Conservation (phyloP, 2,113 vertebrate genomes). For the Vulpes lagopus region DNA sequence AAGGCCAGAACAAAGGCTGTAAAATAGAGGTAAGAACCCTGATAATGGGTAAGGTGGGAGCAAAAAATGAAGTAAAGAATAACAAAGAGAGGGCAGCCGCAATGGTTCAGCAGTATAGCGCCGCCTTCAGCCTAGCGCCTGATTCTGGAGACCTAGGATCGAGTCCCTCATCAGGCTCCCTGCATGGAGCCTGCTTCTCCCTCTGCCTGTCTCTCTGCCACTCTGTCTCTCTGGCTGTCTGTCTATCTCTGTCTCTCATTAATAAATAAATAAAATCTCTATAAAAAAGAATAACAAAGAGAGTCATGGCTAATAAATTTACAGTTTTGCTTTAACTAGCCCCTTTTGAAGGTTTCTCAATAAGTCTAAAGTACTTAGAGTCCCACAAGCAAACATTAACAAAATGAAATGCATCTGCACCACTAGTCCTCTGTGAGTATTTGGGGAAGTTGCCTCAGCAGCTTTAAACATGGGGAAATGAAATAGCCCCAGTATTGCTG, state of each 20-base stretch:
- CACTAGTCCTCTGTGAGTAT: background rate
- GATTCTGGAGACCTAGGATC: too few species aligned
- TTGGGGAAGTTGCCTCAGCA: background rate
- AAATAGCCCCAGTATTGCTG: background rate
- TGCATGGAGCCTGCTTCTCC: too few species aligned
- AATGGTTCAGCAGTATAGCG: too few species aligned
- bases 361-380: background rate
- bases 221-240: too few species aligned
- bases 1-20: background rate
- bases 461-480: background rate
- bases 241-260: too few species aligned
- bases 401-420: background rate
- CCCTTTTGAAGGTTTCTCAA: background rate
- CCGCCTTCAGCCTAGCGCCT: too few species aligned
- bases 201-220: too few species aligned
- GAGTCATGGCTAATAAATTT: background rate
- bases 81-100: background rate
- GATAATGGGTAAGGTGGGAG: background rate
- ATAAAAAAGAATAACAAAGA: background rate
- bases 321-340: background rate
- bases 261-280: too few species aligned
- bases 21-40: background rate
- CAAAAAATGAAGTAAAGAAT: background rate
- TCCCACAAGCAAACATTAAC: background rate
- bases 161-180: too few species aligned